phyloP scores from a whole-genome alignment of 2,797 vertebrate genomes.

The Picus viridis region DNA sequence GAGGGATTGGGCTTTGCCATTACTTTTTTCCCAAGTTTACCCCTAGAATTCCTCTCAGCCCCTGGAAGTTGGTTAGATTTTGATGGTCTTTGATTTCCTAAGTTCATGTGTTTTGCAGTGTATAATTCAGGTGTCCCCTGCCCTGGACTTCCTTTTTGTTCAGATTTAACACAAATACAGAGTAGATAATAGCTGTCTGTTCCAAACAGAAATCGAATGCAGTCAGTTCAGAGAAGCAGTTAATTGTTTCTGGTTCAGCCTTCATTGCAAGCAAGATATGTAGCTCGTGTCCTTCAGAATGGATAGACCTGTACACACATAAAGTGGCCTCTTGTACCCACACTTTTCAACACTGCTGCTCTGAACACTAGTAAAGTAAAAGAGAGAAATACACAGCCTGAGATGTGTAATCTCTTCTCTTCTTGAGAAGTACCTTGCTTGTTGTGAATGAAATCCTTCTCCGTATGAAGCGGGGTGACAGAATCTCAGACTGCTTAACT shows the following conservation, averaged over 20 bases:
- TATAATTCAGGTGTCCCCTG: not conserved
- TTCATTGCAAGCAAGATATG: not conserved
- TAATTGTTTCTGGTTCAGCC: not conserved
- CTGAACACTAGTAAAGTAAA: not conserved
- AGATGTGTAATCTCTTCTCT: not conserved
- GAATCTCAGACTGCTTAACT: not conserved
- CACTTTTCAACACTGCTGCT: not conserved
- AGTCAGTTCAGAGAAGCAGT: not conserved
- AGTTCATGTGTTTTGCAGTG: not conserved
- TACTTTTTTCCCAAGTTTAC: not conserved
- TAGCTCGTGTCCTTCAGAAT: not conserved
- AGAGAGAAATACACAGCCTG: not conserved
- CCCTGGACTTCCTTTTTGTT: not conserved
- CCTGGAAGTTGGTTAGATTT: not conserved
- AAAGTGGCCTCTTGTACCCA: not conserved
- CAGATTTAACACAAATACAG: not conserved
- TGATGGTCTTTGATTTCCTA: not conserved
- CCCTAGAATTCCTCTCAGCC: not conserved
- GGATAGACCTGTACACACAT: rapidly evolving
- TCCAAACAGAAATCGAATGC: not conserved
- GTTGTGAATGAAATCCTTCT: not conserved
- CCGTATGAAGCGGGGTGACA: not conserved
- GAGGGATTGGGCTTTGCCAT: too few species aligned
- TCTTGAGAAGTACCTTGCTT: not conserved
- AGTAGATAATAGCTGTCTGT: not conserved